phyloP scores from a whole-genome alignment of 2,888 invertebrate species.

The Drosophila barbarae region DNA sequence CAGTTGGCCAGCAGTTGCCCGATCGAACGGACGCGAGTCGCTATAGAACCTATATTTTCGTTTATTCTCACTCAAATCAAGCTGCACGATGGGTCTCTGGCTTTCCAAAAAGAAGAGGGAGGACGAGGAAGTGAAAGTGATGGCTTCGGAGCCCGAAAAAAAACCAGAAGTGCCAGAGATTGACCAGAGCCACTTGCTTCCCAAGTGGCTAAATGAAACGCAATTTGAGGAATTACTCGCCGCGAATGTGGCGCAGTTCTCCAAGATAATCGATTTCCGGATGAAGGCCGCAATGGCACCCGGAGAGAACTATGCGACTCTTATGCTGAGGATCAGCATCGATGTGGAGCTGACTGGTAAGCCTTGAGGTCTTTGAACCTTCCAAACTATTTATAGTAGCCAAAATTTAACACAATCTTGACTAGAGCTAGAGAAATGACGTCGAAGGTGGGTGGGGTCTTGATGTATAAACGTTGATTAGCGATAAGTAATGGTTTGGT shows the following conservation, averaged over 20 bases:
- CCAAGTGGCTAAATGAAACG: constrained; percentile 64
- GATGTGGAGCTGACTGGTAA: constrained; percentile 56
- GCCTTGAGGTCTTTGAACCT: constrained; percentile 3
- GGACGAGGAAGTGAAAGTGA: constrained; percentile 37
- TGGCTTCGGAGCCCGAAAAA: background rate
- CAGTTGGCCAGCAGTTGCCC: constrained; percentile 16
- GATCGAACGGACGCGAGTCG: constrained; percentile 6
- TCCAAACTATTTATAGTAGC: background rate
- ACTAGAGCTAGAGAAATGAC: constrained; percentile 19
- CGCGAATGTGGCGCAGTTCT: constrained; percentile 47
- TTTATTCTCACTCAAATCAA: background rate
- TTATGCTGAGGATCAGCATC: constrained; percentile 64
- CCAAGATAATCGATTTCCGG: constrained; percentile 54
- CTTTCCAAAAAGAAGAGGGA: constrained; percentile 53
- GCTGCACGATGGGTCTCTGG: constrained; percentile 48
- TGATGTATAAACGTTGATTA: background rate
- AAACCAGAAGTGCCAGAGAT: background rate
- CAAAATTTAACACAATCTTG: background rate
- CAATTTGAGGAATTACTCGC: constrained; percentile 60
- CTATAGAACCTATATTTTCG: no score
- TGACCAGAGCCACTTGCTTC: constrained; percentile 40
- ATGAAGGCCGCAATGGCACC: constrained; percentile 51
- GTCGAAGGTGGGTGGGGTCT: background rate
- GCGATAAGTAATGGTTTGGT: constrained; percentile 9
- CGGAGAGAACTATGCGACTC: constrained; percentile 75